Conservation (phyloP, 2,797 vertebrate genomes). For the Erethizon dorsatum region DNA sequence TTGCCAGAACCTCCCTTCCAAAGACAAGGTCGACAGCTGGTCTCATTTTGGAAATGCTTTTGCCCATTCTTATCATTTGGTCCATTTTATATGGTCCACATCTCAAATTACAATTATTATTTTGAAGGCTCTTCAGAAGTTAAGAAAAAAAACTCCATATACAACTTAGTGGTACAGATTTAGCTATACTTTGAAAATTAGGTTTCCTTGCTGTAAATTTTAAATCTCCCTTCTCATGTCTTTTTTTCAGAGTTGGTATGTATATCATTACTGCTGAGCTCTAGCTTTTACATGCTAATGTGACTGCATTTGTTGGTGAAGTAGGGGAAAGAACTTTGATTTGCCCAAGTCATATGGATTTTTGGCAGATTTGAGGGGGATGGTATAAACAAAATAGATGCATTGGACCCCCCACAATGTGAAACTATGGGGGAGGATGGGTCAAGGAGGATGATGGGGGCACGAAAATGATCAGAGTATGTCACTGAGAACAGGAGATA, state of each 20-base stretch:
- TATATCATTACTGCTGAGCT: background rate
- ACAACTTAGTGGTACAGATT: conserved; percentile 28
- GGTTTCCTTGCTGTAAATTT: conserved; percentile 55
- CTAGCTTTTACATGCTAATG: background rate
- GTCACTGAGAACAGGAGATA: background rate
- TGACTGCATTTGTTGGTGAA: conserved; percentile 8
- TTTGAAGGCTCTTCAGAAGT: conserved; percentile 68
- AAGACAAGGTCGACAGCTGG: conserved; percentile 80
- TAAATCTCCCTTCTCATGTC: background rate
- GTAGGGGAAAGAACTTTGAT: conserved; percentile 24
- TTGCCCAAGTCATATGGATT: background rate
- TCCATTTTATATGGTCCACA: conserved; percentile 68
- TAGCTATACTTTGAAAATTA: conserved; percentile 65
- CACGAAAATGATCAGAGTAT: background rate
- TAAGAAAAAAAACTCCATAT: background rate
- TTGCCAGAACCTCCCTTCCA: conserved; percentile 79
- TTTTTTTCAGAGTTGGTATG: background rate
- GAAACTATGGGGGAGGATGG: background rate
- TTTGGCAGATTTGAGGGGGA: background rate
- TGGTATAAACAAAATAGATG: background rate
- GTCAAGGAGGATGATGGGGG: background rate
- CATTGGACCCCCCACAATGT: background rate
- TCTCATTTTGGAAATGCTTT: conserved; percentile 80
- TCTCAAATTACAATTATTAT: conserved; percentile 77
- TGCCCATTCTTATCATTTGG: conserved; percentile 82